Evolutionary conservation across 2,113 vertebrate species (phyloP), one percentile per base, ranked within the genome.

Genomic region (Semnornis frantzii): DNA sequence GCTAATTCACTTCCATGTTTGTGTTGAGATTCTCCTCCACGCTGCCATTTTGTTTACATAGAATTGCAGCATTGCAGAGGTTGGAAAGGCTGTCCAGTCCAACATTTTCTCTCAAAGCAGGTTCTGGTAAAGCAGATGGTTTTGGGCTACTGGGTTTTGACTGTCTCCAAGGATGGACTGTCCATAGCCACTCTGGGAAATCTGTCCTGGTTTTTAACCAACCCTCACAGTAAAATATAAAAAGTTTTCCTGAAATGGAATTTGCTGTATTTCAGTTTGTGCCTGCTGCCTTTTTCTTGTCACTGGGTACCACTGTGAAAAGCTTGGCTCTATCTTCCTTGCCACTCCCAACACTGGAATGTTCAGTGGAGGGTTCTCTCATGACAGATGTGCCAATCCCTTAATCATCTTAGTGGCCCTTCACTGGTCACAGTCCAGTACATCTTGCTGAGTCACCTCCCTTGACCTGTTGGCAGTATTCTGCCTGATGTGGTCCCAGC

Each of bases 261-360:
- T 72, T 86, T 37, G 7, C 15, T 37, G 37, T 55, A 10, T 71
- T 57, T 60, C 46, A 23, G 1, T 71, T 60, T 54, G 42, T 69
- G 23, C 52, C 31, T 0, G 0, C 62, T 62, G 19, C 46, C 18
- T 55, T 28, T 54, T 0, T 28, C 15, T 30, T 44, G 33, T 70
- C 33, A 31, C 18, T 31, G 27, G 23, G 18, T n/a, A 48, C 14
- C 12, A 11, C 31, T 44, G 31, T 44, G 27, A 79, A 69, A 31
- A 79, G 48, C 27, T 88, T 84, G 60, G 28, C 39, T 83, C 17
- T 27, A 15, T 68, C n/a, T 88, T 63, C 20, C 25, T 25, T 68
- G 30, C 30, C 8, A 20, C 6, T 66, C 46, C 15, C 16, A 24
- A 34, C 17, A 12, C 1, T 48, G 25, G 44, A 44, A 44, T 15